These are phyloP conservation scores for Dromius quadrimaculatus DNA, from an alignment of 2,888 invertebrate genomes.

Conservation along the genomic window DNA sequence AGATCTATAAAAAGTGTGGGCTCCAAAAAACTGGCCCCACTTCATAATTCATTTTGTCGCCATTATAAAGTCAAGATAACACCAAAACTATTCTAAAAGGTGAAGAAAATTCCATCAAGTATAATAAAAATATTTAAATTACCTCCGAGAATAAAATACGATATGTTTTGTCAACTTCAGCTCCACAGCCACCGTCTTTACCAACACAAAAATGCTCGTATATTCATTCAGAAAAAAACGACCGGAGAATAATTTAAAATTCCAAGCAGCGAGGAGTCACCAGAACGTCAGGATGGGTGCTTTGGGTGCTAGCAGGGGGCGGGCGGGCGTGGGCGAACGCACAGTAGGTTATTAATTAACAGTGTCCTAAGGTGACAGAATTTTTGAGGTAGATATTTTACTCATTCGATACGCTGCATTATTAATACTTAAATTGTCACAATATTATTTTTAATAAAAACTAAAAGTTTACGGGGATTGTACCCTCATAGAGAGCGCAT, in stretches of 20 bases:
- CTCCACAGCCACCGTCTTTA: slow-evolving; percentile 32
- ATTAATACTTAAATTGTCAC: neutral
- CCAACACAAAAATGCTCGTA: slow-evolving; percentile 29
- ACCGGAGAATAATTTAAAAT: slow-evolving; percentile 21
- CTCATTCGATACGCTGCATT: slow-evolving; percentile 7
- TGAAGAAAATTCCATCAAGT: slow-evolving; percentile 43
- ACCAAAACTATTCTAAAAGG: slow-evolving; percentile 32
- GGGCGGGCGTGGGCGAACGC: slow-evolving; percentile 15
- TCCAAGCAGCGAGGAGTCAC: slow-evolving; percentile 20
- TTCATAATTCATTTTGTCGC: slow-evolving; percentile 33
- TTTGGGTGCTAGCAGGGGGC: neutral
- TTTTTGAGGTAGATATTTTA: neutral
- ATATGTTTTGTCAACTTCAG: slow-evolving; percentile 41
- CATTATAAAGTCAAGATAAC: slow-evolving; percentile 31
- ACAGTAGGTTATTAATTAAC: slow-evolving; percentile 32
- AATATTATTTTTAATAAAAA: neutral
- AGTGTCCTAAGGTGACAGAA: slow-evolving; percentile 18
- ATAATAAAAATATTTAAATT: slow-evolving; percentile 46
- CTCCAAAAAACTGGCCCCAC: slow-evolving; percentile 28
- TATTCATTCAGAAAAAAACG: slow-evolving; percentile 35
- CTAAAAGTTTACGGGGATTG: neutral
- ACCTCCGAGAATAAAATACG: slow-evolving; percentile 29
- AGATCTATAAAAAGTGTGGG: too few species aligned
- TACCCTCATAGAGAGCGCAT: too few species aligned
- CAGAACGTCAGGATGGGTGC: neutral